These are phyloP conservation scores for Teleogryllus occipitalis DNA, from an alignment of 1,140 invertebrate species.

Conservation along the genomic window DNA sequence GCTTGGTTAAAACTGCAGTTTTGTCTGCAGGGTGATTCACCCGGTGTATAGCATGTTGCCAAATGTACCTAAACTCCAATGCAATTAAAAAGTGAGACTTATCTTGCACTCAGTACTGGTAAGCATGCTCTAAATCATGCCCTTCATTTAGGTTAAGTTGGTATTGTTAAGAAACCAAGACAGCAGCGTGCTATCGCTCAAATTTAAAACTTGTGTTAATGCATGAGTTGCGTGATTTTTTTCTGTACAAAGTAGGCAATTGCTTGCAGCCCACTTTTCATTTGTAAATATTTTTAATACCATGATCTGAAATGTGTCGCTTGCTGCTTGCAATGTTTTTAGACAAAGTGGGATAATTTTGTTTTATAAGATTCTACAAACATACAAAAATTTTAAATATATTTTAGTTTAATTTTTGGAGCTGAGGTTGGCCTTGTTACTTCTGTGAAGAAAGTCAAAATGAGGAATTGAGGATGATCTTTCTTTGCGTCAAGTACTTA, in stretches of 20 bases:
- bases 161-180: not conserved
- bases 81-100: not conserved
- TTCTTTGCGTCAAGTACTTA: not conserved
- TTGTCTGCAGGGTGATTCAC: not conserved
- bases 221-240: not conserved
- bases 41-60: not conserved
- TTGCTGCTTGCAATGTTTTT: not conserved
- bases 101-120: not conserved
- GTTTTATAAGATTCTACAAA: not conserved
- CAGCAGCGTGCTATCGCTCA: not conserved
- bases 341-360: not conserved
- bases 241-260: not conserved
- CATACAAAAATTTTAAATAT: too few species aligned
- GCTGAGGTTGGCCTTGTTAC: not conserved
- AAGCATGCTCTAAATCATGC: not conserved
- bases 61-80: not conserved
- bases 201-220: not conserved
- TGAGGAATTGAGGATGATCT: not conserved
- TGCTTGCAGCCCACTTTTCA: not conserved
- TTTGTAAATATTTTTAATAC: constrained; percentile 2
- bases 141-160: not conserved
- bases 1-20: not conserved
- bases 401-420: too few species aligned
- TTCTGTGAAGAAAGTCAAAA: not conserved
- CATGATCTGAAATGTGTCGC: not conserved